Evolutionary conservation across 2,113 vertebrate genomes (phyloP), one percentile per base, ranked within the genome.

Genomic region (Taxidea taxus): DNA sequence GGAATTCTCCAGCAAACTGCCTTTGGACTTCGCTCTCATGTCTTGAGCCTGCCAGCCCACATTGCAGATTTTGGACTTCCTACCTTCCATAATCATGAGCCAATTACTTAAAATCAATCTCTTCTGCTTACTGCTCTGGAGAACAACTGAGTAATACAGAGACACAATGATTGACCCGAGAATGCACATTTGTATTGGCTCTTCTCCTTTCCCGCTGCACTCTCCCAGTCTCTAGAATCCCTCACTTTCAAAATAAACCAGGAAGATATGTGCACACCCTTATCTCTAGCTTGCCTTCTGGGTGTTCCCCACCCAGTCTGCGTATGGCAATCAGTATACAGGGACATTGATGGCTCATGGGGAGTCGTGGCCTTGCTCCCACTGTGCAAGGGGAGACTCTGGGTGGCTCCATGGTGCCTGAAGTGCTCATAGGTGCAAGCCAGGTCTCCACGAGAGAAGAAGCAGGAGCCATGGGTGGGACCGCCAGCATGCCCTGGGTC

Each of bases 401-500:
- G 0, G 64, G 49, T 18, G 2, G 13, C 6, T 84, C 12, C 70
- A 31, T 34, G 96, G 80, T 16, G 14, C 47, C 49, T 62, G 74
- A 87, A 54, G 96, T 20, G 62, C 87, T 97, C 20, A 91, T 25
- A 74, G 85, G 96, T 91, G 64, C 47, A 29, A 14, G 8, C 64
- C 34, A 18, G 25, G 91, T 54, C 37, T 21, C 98, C 93, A 97
- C 88, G 29, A 77, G 96, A 16, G 47, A 87, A 85, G 75, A 66
- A 49, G 47, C 91, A 58, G 96, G 11, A 90, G 42, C 37, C 80
- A 99, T 99, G 99, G 99, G 99, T 93, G 99, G 99, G 97, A 98
- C 39, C 98, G 98, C 97, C 98, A 99, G 99, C 97, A 99, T 99
- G 31, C 99, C 99, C 49, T 99, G 99, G 6, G 99, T 99, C 98